Evolutionary conservation across 1,140 invertebrate genomes (phyloP).

Genomic region (Cyclargus thomasi): DNA sequence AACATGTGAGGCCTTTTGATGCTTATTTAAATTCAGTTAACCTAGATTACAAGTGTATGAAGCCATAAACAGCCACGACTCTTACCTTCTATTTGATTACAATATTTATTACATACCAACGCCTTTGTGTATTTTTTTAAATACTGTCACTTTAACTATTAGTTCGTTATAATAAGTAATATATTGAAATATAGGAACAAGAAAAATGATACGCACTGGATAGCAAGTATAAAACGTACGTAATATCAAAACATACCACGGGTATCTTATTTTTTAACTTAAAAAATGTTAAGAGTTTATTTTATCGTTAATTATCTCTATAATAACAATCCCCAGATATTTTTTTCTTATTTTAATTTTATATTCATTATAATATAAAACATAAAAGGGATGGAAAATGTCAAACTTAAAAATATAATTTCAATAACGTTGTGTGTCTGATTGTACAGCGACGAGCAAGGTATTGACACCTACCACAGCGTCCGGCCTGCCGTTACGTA

Average conservation of each 20-base stretch:
- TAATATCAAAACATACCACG: too few species aligned
- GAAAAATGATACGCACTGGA: too few species aligned
- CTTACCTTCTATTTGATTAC: conserved; percentile 33
- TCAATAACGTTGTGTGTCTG: conserved; percentile 26
- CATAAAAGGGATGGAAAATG: too few species aligned
- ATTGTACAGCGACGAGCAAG: conserved; percentile 42
- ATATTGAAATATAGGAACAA: too few species aligned
- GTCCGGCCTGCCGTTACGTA: conserved; percentile 47
- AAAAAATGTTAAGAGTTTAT: too few species aligned
- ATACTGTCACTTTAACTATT: not conserved
- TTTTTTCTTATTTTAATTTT: too few species aligned
- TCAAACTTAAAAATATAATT: not conserved
- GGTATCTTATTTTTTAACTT: too few species aligned
- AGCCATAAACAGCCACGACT: conserved; percentile 37
- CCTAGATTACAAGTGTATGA: conserved; percentile 38
- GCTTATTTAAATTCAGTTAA: conserved; percentile 43
- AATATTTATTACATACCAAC: conserved; percentile 28
- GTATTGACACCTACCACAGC: conserved; percentile 42
- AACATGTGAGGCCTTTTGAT: conserved; percentile 35
- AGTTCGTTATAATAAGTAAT: too few species aligned
- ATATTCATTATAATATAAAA: too few species aligned
- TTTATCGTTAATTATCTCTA: too few species aligned
- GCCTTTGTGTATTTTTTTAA: not conserved
- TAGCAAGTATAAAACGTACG: too few species aligned
- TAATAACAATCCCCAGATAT: too few species aligned